Evolutionary conservation across 1,140 invertebrate species (phyloP), one percentile per base, ranked within the genome.

Genomic region (Lysiphlebus fabarum): DNA sequence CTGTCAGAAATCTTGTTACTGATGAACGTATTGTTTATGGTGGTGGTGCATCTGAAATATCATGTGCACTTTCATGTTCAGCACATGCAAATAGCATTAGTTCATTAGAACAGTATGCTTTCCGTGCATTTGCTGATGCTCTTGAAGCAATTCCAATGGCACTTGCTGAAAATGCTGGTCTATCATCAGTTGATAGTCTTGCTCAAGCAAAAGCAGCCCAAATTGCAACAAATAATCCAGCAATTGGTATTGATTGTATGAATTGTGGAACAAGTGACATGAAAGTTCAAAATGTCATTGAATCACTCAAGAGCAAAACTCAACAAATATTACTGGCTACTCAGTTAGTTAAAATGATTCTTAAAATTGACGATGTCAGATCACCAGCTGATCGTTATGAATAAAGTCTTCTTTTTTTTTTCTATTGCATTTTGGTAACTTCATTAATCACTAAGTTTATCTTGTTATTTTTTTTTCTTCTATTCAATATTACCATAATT

Each of bases 281-380:
- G 98, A 93, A 93, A 76, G 83, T 83, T 38, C 91, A 98, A 78
- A 91, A 96, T 74, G 96, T 99, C 7, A 92, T 99, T 55, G 98
- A 99, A 81, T 97, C 97, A 0, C 81, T 99, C 14, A 90, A 92
- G 71, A 95, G 94, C 42, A 99, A 99, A 85, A 94, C 93, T 65
- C 96, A 99, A 72, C 98, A 99, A 81, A 93, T 99, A 17, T 82
- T 96, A 26, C 81, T 99, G 55, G 96, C 98, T 2, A 98, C 97
- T 0, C 93, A 98, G 73, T 83, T 99, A 33, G 96, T 99, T 7
- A 97, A 98, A 78, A 99, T 99, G 97, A 99, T 99, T 63, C 83
- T 99, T 44, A 99, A 99, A 81, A 99, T 99, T 61, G 98, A 99
- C 79, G 98, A 99, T 75, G 91, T 99, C 51, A 86, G 97, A 62